Percentiles rank a stretch among this genome's conserved stretches.
Evolutionary conservation across 2,888 invertebrate genomes (phyloP).

Genomic region (Napeogenes inachia): DNA sequence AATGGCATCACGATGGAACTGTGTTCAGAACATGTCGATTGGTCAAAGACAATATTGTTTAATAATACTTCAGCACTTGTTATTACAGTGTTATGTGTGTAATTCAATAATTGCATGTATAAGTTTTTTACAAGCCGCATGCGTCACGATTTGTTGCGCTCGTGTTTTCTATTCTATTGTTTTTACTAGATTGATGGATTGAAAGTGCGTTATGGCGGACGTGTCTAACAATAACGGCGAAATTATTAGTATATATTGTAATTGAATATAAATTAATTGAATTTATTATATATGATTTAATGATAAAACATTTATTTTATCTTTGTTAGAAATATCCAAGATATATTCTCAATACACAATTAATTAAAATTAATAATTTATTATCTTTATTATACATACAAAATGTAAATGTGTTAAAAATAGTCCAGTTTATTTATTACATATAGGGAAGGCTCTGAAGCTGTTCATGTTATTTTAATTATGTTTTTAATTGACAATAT

Average conservation of each 20-base stretch:
- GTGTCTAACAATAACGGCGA: slow-evolving; percentile 51
- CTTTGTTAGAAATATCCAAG: too few relatives aligned
- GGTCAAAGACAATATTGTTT: slow-evolving; percentile 59
- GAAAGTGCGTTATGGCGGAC: slow-evolving; percentile 52
- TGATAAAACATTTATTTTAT: too few relatives aligned
- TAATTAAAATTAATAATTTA: too few relatives aligned
- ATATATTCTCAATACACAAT: too few relatives aligned
- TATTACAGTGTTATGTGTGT: slow-evolving; percentile 57
- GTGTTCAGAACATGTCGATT: slow-evolving; percentile 36
- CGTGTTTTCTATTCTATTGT: slow-evolving; percentile 56
- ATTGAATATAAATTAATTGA: too few relatives aligned
- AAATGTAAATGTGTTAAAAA: too few relatives aligned
- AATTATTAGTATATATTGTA: neutral
- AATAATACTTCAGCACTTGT: slow-evolving; percentile 43
- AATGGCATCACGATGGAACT: slow-evolving; percentile 17
- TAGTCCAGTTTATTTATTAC: too few relatives aligned
- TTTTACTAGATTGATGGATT: slow-evolving; percentile 60
- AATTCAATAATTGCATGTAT: slow-evolving; percentile 50
- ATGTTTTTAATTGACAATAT: slow-evolving; percentile 13
- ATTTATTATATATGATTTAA: too few relatives aligned
- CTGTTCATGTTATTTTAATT: slow-evolving; percentile 16
- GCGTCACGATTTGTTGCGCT: slow-evolving; percentile 54
- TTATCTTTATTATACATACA: too few relatives aligned
- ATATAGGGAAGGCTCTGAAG: neutral
- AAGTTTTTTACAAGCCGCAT: slow-evolving; percentile 47